phyloP scores from a whole-genome alignment of 2,888 invertebrate species.

The Merodon equestris region DNA sequence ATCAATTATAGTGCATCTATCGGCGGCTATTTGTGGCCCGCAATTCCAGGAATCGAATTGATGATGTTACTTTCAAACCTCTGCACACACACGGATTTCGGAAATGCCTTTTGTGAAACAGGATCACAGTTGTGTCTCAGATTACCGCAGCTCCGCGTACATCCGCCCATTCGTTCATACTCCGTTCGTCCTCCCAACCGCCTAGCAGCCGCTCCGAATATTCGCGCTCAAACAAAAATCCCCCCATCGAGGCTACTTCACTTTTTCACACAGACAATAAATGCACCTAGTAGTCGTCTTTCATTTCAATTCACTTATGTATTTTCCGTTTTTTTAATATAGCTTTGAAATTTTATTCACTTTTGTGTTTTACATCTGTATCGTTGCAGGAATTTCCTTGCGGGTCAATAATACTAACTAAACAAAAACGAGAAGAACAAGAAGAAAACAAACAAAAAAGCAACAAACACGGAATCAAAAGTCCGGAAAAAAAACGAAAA shows the following conservation, averaged over 20 bases:
- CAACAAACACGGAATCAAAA: too few species aligned
- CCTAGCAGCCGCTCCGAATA: too few species aligned
- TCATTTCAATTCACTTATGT: neutral
- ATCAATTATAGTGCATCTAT: slow-evolving; percentile 32
- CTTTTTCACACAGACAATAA: slow-evolving; percentile 16
- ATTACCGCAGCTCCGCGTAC: slow-evolving; percentile 24
- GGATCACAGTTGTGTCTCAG: slow-evolving; percentile 34
- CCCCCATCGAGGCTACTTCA: slow-evolving; percentile 24
- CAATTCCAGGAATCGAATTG: slow-evolving; percentile 77
- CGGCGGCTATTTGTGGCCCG: slow-evolving; percentile 30
- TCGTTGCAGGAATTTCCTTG: slow-evolving; percentile 77
- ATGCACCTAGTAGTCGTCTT: slow-evolving; percentile 55
- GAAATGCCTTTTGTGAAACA: slow-evolving; percentile 40
- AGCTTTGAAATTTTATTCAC: slow-evolving; percentile 52
- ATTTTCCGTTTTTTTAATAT: slow-evolving; percentile 25
- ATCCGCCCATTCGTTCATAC: too few species aligned
- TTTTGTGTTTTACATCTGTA: slow-evolving; percentile 65
- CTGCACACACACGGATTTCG: slow-evolving; percentile 4
- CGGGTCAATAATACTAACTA: slow-evolving; percentile 29
- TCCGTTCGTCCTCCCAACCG: too few species aligned
- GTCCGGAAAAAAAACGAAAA: too few species aligned
- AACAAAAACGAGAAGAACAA: neutral
- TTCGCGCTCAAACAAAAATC: neutral
- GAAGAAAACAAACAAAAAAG: too few species aligned
- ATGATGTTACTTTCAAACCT: slow-evolving; percentile 55